phyloP scores from a whole-genome alignment of 30 jellyfish, hydroid and myxozoan species.

The Chironex yamaguchii region DNA sequence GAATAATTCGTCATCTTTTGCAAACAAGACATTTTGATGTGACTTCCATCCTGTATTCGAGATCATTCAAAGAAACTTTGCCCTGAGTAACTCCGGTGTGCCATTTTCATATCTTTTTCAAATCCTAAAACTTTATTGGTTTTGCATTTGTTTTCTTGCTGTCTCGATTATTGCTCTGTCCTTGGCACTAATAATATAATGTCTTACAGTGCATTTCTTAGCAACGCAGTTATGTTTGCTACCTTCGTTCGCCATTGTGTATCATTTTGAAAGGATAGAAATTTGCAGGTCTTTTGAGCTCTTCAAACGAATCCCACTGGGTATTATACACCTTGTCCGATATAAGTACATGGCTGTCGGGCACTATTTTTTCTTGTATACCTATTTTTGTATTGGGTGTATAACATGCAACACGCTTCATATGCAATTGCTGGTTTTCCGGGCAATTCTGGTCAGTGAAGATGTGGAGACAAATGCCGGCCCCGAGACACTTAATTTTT shows the following conservation, averaged over 20 bases:
- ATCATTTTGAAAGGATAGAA: conserved; percentile 41
- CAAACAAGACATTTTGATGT: too few species aligned
- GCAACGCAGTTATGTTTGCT: conserved; percentile 34
- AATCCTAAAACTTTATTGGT: conserved; percentile 10
- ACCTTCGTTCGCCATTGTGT: conserved; percentile 64
- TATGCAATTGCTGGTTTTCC: conserved; percentile 56
- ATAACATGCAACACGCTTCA: conserved; percentile 36
- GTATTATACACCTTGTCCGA: conserved; percentile 37
- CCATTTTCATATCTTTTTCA: conserved; percentile 40
- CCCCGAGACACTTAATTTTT: conserved; percentile 39
- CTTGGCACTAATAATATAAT: conserved; percentile 17
- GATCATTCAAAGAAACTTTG: too few species aligned
- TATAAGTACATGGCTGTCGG: conserved; percentile 21
- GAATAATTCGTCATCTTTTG: too few species aligned
- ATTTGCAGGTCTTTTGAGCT: conserved; percentile 42
- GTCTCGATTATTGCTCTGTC: conserved; percentile 40
- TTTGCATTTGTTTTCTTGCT: conserved; percentile 36
- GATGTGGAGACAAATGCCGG: conserved; percentile 65
- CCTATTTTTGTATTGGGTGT: conserved; percentile 52
- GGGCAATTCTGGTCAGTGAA: conserved; percentile 61
- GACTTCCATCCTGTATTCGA: too few species aligned
- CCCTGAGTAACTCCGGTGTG: too few species aligned
- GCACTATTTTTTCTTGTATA: conserved; percentile 39
- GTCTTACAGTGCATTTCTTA: conserved; percentile 25
- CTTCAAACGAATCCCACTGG: conserved; percentile 55